Percentiles rank a stretch among this genome's conserved stretches.
phyloP scores from a whole-genome alignment of 2,888 invertebrate genomes.

The Lutraria lutraria region DNA sequence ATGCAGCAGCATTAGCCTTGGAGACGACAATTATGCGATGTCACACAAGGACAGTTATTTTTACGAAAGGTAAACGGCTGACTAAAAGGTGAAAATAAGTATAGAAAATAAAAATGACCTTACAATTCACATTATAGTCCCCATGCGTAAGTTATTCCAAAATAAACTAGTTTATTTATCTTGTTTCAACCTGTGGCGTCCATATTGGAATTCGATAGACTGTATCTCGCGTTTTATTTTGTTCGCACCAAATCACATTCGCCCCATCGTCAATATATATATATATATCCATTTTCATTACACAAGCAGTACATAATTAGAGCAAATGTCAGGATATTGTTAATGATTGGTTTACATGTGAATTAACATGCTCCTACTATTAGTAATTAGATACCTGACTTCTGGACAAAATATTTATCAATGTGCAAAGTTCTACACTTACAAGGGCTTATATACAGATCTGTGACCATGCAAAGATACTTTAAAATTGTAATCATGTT shows the following conservation, averaged over 20 bases:
- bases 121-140: slow-evolving; percentile 31
- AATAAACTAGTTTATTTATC: slow-evolving; percentile 24
- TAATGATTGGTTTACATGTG: neutral
- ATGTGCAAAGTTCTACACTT: too few species aligned
- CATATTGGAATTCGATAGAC: slow-evolving; percentile 74
- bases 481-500: too few species aligned
- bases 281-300: too few species aligned
- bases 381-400: too few species aligned
- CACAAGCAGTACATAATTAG: neutral
- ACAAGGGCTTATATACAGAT: too few species aligned
- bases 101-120: neutral
- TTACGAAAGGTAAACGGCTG: neutral
- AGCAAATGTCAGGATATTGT: neutral
- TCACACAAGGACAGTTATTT: neutral
- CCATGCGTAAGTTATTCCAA: neutral
- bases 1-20: slow-evolving; percentile 16
- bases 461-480: too few species aligned
- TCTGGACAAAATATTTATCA: too few species aligned
- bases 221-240: neutral
- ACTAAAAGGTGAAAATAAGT: neutral
- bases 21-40: slow-evolving; percentile 1
- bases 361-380: too few species aligned
- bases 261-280: too few species aligned
- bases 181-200: slow-evolving; percentile 62
- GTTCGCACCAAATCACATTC: neutral